A percentile compares a stretch with the other conserved stretches of the same genome.
Evolutionary conservation across 2,113 vertebrate species (phyloP).

Genomic region (Isurus oxyrinchus): DNA sequence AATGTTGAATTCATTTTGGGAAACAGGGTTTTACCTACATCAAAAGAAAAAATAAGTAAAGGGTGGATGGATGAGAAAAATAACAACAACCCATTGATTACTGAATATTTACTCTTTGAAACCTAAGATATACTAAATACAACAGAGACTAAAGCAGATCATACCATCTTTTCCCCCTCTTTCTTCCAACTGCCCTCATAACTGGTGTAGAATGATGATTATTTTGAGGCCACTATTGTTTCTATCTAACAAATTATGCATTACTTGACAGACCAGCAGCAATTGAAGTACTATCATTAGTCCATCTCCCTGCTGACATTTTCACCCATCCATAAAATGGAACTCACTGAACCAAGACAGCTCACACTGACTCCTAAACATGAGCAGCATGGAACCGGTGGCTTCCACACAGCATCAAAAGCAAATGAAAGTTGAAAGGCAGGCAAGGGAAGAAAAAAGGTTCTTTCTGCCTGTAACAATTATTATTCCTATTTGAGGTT

Average conservation of each 20-base stretch:
- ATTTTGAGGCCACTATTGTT: not conserved
- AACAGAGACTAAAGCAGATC: not conserved
- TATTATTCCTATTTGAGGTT: not conserved
- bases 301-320: not conserved
- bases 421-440: not conserved
- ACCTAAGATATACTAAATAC: not conserved
- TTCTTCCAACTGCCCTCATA: not conserved
- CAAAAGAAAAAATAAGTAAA: not conserved
- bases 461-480: not conserved
- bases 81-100: not conserved
- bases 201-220: not conserved
- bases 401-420: not conserved
- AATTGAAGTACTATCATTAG: not conserved
- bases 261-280: not conserved
- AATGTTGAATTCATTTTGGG: not conserved
- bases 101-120: not conserved
- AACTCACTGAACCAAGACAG: not conserved
- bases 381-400: not conserved
- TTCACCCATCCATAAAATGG: not conserved
- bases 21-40: not conserved
- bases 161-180: not conserved
- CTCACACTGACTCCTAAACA: not conserved
- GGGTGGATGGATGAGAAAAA: not conserved
- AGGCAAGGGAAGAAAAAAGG: not conserved
- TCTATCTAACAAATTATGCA: not conserved